Base-by-base conservation (phyloP, 2,888 invertebrate species). In the Perithous albicinctus region DNA sequence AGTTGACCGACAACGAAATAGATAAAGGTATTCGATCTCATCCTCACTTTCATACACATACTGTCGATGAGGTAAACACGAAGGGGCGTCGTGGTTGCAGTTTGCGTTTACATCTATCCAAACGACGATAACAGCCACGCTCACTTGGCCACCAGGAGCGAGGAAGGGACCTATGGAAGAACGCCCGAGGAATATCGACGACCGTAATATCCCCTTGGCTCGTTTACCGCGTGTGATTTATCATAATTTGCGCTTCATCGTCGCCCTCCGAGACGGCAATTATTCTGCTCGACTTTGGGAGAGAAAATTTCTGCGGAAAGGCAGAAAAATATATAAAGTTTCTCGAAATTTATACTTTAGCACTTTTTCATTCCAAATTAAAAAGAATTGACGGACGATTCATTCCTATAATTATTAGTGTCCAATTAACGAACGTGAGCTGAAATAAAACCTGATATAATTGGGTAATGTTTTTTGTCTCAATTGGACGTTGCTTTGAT, bases 21-120 rank as follows among this genome's bases (percentile, higher is more conserved):
- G 81, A 81, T 81, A 74, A 78, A 81, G 81, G 73, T 78, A 64
- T 81, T 73, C n/a, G 38, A 41, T 32, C 78, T 6, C 38, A 63
- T 56, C 46, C 15, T 43, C 32, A n/a, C 43, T 69, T 46, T n/a
- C 38, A 35, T 38, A 23, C 4, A 5, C 38, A 26, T 6, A 35
- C 10, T 41, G 20, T 5, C 18, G 18, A 63, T 15, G 29, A 35
- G 26, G 48, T 38, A 67, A 78, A 66, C 66, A 48, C 18, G 29
- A n/a, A n/a, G n/a, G n/a, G n/a, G 12, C 66, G 56, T 38, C 35
- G 59, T 18, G 48, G 59, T 67, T 15, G 63, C 43, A 38, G 51
- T 67, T 54, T 59, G 66, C 72, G 59, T 59, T 59, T 59, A 59
- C 66, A 67, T 66, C 38, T 48, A 78, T 78, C 59, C 59, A 51